A percentile compares a stretch with the other conserved stretches of the same genome.
phyloP scores from a whole-genome alignment of 2,797 vertebrate genomes.

The Onychomys torridus region DNA sequence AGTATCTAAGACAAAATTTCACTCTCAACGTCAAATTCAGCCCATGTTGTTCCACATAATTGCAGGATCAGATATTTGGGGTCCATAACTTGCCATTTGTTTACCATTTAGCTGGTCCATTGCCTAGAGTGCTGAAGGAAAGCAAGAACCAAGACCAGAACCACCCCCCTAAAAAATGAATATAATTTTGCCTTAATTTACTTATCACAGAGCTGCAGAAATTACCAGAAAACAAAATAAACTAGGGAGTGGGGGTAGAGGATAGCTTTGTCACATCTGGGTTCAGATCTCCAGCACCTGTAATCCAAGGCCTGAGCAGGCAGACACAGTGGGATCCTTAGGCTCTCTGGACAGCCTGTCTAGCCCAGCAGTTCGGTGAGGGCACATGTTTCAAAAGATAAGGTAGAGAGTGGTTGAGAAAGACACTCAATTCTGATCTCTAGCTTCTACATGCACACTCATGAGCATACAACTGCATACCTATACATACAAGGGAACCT shows the following conservation, averaged over 20 bases:
- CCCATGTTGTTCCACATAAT: background rate
- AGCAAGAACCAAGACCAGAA: background rate
- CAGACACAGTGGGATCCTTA: background rate
- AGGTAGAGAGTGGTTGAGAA: background rate
- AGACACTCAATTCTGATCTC: background rate
- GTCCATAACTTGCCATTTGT: background rate
- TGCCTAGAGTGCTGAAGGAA: background rate
- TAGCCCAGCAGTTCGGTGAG: background rate
- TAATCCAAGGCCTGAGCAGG: background rate
- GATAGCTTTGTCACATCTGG: background rate
- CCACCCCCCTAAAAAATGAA: background rate
- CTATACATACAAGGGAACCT: background rate
- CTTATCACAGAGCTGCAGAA: background rate
- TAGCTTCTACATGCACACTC: background rate
- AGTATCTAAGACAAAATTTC: background rate
- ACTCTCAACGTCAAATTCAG: background rate
- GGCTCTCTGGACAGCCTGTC: background rate
- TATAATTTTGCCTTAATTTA: background rate
- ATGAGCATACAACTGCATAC: background rate
- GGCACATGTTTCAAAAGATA: background rate
- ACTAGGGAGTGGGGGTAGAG: background rate
- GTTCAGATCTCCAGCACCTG: background rate
- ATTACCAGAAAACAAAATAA: constrained; percentile 44
- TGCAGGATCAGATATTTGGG: background rate
- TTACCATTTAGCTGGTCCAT: background rate